Evolutionary conservation across 2,113 vertebrate genomes (phyloP).

Genomic region (Capreolus pygargus): DNA sequence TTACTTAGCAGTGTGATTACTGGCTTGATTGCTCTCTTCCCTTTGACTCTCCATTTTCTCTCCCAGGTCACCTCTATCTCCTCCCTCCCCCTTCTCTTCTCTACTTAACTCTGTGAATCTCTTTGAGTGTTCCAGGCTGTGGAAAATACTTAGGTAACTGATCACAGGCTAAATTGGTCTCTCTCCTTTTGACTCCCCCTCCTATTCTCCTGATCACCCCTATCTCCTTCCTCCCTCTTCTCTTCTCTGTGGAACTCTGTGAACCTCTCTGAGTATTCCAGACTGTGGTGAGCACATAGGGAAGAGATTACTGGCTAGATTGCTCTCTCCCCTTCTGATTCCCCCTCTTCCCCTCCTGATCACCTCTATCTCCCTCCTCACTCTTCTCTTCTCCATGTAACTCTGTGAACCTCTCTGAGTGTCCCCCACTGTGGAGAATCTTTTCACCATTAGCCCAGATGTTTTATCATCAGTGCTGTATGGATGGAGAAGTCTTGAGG

Average conservation of each 20-base stretch:
- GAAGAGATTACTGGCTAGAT: not conserved
- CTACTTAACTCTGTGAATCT: not conserved
- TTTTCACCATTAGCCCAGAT: not conserved
- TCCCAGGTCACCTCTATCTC: not conserved
- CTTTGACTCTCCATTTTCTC: not conserved
- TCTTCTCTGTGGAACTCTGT: not conserved
- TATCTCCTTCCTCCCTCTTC: not conserved
- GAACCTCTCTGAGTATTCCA: not conserved
- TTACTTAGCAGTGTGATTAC: not conserved
- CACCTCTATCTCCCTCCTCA: not conserved
- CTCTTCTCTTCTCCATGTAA: not conserved
- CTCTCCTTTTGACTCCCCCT: not conserved
- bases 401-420: not conserved
- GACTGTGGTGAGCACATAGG: not conserved
- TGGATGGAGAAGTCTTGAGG: not conserved
- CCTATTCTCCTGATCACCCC: not conserved
- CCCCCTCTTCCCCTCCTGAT: not conserved
- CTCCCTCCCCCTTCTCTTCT: not conserved
- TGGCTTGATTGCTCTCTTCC: not conserved
- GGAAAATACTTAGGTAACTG: not conserved
- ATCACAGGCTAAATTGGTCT: not conserved
- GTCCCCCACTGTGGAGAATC: not conserved
- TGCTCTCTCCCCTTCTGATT: not conserved
- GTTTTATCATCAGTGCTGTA: not conserved
- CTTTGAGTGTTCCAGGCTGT: not conserved